phyloP scores from a whole-genome alignment of 2,113 vertebrate species.

The Oceanodroma tethys region DNA sequence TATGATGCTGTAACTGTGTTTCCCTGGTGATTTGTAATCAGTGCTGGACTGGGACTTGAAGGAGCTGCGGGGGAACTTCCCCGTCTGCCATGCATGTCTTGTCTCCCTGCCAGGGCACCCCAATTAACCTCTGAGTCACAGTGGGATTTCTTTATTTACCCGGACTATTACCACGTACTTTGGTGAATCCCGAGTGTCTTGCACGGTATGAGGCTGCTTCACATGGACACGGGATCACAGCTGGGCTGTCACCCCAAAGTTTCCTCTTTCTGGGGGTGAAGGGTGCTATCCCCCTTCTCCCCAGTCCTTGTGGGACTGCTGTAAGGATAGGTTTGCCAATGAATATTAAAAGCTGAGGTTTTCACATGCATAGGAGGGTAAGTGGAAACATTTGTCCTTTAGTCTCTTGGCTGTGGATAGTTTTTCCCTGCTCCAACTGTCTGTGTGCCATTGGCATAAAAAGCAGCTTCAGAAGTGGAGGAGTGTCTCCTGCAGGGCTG shows the following conservation, averaged over 20 bases:
- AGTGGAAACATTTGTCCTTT: neutral
- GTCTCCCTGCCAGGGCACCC: neutral
- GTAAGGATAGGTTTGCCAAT: neutral
- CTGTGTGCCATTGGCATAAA: neutral
- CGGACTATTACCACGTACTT: accelerated
- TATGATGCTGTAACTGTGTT: neutral
- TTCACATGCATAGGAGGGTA: neutral
- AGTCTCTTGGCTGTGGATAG: neutral
- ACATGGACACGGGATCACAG: neutral
- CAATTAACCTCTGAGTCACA: neutral
- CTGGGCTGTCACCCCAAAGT: neutral
- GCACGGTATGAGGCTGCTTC: neutral
- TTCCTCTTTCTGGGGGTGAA: neutral
- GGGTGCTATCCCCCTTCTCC: neutral
- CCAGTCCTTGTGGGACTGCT: neutral
- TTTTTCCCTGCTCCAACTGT: neutral
- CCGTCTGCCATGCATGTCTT: neutral
- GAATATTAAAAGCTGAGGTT: neutral
- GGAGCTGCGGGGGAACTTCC: neutral
- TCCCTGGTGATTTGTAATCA: neutral
- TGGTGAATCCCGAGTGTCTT: neutral
- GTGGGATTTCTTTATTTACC: neutral
- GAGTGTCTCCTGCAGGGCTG: neutral
- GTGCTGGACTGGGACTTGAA: neutral
- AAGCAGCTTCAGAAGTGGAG: neutral